Base-by-base conservation (phyloP, 1,140 invertebrate genomes). In the Trigoniulus corallinus region DNA sequence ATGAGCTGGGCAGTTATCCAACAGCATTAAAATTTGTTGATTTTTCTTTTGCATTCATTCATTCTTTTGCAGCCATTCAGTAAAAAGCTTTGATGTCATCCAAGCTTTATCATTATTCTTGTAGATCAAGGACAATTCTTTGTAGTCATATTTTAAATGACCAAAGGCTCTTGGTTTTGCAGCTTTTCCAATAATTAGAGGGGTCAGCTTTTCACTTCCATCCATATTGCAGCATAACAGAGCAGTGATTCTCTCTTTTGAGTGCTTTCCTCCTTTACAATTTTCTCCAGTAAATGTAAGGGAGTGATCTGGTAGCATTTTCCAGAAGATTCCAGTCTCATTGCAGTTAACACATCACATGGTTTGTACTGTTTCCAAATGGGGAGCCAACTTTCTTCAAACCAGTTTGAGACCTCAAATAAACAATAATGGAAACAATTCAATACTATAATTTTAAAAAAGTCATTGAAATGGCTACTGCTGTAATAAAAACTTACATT, bases 291-390 rank as follows among this genome's bases (percentile, higher is more conserved):
- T 68, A 43, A 64, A 64, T 34, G 53, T 54, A 24, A 66, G 54
- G 4, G 66, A 66, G 60, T 64, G 61, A 44, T 68, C 61, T 29
- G 68, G 65, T 47, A 69, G 51, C 49, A 61, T 62, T 55, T 66
- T 64, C 54, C 60, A 70, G 64, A 72, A 70, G 2, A 73, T 57
- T 13, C 64, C 65, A 27, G 64, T 70, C 59, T 72, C 68, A 57
- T 72, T n/a, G n/a, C n/a, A n/a, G n/a, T n/a, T n/a, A n/a, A n/a
- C n/a, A n/a, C n/a, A n/a, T n/a, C n/a, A n/a, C n/a, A n/a, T n/a
- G n/a, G n/a, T n/a, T n/a, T n/a, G n/a, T n/a, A n/a, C n/a, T n/a
- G n/a, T n/a, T n/a, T n/a, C n/a, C n/a, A n/a, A n/a, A n/a, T n/a
- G n/a, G n/a, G n/a, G n/a, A n/a, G n/a, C n/a, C n/a, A n/a, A n/a